A percentile compares a stretch with the other conserved stretches of the same genome.
These are phyloP conservation scores for Cephus rjabovi DNA, from an alignment of 2,888 invertebrate species.

Conservation along the genomic window DNA sequence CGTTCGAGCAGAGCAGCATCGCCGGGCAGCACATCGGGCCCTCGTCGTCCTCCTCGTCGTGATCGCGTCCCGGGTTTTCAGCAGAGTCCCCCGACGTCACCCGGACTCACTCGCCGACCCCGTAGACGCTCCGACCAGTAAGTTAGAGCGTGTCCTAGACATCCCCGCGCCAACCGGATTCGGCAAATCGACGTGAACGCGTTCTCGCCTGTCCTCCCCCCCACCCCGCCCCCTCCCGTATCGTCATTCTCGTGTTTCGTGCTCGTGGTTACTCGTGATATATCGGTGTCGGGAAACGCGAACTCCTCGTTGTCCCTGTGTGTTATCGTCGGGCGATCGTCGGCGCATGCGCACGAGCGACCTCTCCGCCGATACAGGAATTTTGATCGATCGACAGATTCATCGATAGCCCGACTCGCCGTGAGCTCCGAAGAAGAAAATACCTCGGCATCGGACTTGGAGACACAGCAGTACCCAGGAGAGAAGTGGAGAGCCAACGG, in stretches of 20 bases:
- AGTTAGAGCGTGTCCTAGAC: neutral
- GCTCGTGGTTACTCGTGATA: neutral
- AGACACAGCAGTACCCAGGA: neutral
- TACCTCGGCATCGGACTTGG: neutral
- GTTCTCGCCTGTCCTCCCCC: too few relatives aligned
- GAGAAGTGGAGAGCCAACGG: neutral
- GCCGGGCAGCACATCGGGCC: slow-evolving; percentile 20
- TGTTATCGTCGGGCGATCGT: neutral
- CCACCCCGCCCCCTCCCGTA: neutral
- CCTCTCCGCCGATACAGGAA: neutral
- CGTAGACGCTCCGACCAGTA: neutral
- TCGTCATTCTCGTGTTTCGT: neutral
- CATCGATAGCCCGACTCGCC: neutral
- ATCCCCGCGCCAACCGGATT: neutral
- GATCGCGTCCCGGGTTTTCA: neutral
- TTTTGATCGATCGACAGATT: neutral
- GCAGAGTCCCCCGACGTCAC: neutral
- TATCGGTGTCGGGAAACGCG: neutral
- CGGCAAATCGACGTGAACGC: neutral
- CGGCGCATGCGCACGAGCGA: neutral
- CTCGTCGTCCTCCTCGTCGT: slow-evolving; percentile 13
- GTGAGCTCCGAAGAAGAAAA: neutral
- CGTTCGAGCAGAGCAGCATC: neutral
- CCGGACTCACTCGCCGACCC: neutral
- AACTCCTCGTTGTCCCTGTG: neutral